Conservation (phyloP, 1,140 invertebrate species). For the Tribolium castaneum region DNA sequence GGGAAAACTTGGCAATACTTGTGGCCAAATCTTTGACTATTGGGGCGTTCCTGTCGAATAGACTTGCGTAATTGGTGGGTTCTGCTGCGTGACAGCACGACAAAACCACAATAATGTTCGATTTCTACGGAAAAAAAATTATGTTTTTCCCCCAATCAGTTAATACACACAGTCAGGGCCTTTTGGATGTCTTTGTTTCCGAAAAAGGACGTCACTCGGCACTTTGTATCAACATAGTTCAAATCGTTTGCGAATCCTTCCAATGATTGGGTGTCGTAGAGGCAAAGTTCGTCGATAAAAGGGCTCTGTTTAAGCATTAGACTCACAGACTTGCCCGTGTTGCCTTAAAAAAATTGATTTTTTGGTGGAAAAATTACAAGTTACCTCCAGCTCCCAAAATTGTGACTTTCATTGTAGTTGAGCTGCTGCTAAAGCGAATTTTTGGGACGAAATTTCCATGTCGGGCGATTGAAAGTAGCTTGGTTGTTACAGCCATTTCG, state of each 20-base stretch:
- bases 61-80: slow-evolving; percentile 54
- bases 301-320: slow-evolving; percentile 71
- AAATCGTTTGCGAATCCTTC: slow-evolving; percentile 69
- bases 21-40: slow-evolving; percentile 65
- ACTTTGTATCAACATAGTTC: slow-evolving; percentile 70
- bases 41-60: slow-evolving; percentile 65
- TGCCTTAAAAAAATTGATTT: slow-evolving; percentile 47
- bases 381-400: slow-evolving; percentile 26
- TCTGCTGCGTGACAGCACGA: slow-evolving; percentile 57
- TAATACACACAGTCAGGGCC: slow-evolving; percentile 63
- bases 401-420: slow-evolving; percentile 13
- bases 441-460: no score
- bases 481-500: no score
- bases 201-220: slow-evolving; percentile 72
- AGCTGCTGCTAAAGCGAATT: not conserved
- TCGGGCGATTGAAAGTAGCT: no score
- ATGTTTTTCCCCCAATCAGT: not conserved
- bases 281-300: slow-evolving; percentile 70
- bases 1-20: slow-evolving; percentile 66
- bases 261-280: slow-evolving; percentile 67
- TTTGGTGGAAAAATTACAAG: no score
- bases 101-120: slow-evolving; percentile 70
- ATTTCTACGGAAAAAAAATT: slow-evolving; percentile 59
- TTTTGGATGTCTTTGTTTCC: slow-evolving; percentile 60
- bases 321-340: slow-evolving; percentile 66